phyloP scores from a whole-genome alignment of 2,113 vertebrate species.

The Marmota flaviventris region DNA sequence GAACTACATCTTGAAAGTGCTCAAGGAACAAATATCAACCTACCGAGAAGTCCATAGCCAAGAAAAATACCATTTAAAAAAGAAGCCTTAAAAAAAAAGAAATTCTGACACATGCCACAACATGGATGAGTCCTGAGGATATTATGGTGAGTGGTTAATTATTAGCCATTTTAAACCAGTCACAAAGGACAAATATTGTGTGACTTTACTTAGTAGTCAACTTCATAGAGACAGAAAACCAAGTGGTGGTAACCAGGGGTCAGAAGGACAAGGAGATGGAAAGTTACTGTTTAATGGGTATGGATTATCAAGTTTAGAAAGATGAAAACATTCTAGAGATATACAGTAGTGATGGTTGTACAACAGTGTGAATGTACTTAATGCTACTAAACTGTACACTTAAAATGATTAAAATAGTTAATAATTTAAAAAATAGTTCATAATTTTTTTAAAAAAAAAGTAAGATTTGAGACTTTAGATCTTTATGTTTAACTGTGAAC shows the following conservation, averaged over 20 bases:
- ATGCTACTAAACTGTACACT: too few species aligned
- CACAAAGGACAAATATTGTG: neutral
- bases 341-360: neutral
- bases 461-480: neutral
- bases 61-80: constrained; percentile 13
- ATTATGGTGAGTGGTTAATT: neutral
- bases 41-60: neutral
- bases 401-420: neutral
- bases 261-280: too few species aligned
- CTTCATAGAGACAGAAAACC: neutral
- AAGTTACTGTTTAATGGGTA: neutral
- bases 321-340: constrained; percentile 19
- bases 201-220: neutral
- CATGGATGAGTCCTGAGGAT: neutral
- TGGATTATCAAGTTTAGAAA: neutral
- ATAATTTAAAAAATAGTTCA: neutral
- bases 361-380: neutral
- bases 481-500: neutral
- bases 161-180: neutral
- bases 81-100: neutral
- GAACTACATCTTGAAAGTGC: neutral
- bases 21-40: neutral
- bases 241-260: neutral
- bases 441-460: neutral
- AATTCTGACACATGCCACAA: neutral